phyloP scores from a whole-genome alignment of 2,888 invertebrate species.

The Eristalis pertinax region DNA sequence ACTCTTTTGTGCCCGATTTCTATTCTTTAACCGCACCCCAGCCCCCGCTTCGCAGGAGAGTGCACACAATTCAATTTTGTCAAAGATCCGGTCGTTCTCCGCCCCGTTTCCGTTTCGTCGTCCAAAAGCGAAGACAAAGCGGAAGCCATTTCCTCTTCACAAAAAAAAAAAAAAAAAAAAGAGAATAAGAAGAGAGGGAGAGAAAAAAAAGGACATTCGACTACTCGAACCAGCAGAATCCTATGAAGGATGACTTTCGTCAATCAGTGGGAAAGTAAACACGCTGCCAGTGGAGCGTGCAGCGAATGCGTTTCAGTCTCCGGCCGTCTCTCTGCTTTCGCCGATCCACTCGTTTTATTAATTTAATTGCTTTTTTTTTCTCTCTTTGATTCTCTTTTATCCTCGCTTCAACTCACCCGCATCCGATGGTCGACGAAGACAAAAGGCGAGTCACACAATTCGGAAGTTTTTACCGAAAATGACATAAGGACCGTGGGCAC shows the following conservation, averaged over 20 bases:
- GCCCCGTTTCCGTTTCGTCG: not conserved
- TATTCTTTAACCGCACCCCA: not conserved
- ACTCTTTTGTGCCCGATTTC: slow-evolving; percentile 12
- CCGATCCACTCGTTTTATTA: slow-evolving; percentile 28
- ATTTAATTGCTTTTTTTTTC: slow-evolving; percentile 33
- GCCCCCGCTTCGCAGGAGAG: not conserved
- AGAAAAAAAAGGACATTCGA: not conserved
- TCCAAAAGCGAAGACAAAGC: slow-evolving; percentile 18
- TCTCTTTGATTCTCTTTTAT: not conserved
- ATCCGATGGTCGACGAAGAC: not conserved
- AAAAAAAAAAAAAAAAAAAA: no score
- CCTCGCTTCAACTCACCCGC: not conserved
- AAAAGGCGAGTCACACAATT: not conserved
- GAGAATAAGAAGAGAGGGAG: no score
- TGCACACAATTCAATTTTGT: slow-evolving; percentile 42
- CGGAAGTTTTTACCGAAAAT: slow-evolving; percentile 31
- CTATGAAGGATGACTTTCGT: slow-evolving; percentile 40
- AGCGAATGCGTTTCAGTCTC: slow-evolving; percentile 10
- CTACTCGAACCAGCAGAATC: not conserved
- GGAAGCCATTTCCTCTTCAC: slow-evolving; percentile 18
- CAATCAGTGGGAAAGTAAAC: slow-evolving; percentile 44
- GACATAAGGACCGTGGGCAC: slow-evolving; percentile 36
- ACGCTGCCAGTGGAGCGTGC: not conserved
- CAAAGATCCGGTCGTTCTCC: slow-evolving; percentile 25
- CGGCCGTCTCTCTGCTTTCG: not conserved